A percentile compares a stretch with the other conserved stretches of the same genome.
Evolutionary conservation across 2,888 invertebrate species (phyloP).

Genomic region (Cheilosia scutellata): DNA sequence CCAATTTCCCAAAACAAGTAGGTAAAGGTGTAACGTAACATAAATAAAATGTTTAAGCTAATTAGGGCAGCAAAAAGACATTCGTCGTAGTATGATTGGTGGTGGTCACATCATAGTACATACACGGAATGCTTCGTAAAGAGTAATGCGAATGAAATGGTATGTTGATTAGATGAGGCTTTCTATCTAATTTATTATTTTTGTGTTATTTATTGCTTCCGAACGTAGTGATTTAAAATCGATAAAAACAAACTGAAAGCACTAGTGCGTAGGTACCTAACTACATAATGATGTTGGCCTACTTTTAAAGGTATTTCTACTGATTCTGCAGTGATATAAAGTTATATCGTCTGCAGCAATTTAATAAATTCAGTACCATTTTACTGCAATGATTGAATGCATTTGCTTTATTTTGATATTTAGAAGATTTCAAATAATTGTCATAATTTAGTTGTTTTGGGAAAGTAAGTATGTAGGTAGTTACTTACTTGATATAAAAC

Average conservation of each 20-base stretch:
- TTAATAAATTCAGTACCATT: not conserved
- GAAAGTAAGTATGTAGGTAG: too few relatives aligned
- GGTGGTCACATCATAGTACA: not conserved
- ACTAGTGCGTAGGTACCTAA: not conserved
- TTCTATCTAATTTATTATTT: constrained; percentile 15
- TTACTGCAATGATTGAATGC: too few relatives aligned
- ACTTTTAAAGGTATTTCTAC: not conserved
- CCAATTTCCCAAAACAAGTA: constrained; percentile 44
- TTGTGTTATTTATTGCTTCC: constrained; percentile 14
- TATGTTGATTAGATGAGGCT: constrained; percentile 1
- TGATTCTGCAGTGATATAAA: not conserved
- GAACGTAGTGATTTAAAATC: constrained; percentile 10
- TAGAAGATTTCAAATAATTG: too few relatives aligned
- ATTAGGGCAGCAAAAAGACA: constrained; percentile 45
- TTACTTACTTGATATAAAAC: too few relatives aligned
- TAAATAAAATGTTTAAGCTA: constrained; percentile 20
- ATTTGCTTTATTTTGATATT: too few relatives aligned
- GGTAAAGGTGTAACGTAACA: constrained; percentile 42
- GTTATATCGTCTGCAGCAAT: not conserved
- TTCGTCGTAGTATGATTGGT: constrained; percentile 20
- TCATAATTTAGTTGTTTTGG: too few relatives aligned
- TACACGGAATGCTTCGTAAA: constrained; percentile 41
- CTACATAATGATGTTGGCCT: constrained; percentile 8
- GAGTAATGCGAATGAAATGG: constrained; percentile 35
- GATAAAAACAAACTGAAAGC: not conserved